Conservation (phyloP, 2,888 invertebrate species). For the Plebejus melissa region DNA sequence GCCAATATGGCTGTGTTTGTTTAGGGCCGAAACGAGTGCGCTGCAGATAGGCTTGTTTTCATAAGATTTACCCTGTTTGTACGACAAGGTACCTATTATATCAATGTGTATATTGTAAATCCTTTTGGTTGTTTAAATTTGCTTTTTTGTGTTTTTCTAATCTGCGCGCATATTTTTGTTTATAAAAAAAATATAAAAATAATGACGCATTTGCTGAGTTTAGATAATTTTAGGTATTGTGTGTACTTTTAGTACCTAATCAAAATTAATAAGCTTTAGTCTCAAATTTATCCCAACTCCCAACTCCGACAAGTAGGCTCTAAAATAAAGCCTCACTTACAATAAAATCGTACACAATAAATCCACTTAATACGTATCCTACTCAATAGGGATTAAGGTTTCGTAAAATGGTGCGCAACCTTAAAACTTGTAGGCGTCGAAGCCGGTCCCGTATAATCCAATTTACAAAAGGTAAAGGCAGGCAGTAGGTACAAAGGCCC, state of each 20-base stretch:
- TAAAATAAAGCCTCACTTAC: constrained; percentile 10
- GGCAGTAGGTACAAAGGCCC: too few relatives aligned
- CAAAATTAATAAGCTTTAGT: background rate
- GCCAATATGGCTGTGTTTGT: constrained; percentile 59
- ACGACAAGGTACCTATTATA: background rate
- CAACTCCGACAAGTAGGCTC: background rate
- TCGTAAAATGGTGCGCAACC: constrained; percentile 40
- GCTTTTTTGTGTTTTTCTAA: background rate
- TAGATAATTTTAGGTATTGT: background rate
- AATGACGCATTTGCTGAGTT: background rate
- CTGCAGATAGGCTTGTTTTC: constrained; percentile 37
- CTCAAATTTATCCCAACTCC: background rate
- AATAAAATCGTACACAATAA: background rate
- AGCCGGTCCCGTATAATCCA: constrained; percentile 56
- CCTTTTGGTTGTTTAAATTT: background rate
- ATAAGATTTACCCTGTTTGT: constrained; percentile 26
- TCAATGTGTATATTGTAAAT: constrained; percentile 5
- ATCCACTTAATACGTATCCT: constrained; percentile 14
- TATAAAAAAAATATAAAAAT: background rate
- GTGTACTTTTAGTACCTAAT: background rate
- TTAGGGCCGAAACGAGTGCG: constrained; percentile 49
- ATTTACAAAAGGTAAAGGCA: constrained; percentile 74
- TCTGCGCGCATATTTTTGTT: background rate
- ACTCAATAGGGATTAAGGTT: constrained; percentile 25
- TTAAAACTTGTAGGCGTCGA: constrained; percentile 59